Percentiles rank a stretch among this genome's conserved stretches.
Conservation (phyloP, 2,113 vertebrate genomes). For the Carassius carassius region DNA sequence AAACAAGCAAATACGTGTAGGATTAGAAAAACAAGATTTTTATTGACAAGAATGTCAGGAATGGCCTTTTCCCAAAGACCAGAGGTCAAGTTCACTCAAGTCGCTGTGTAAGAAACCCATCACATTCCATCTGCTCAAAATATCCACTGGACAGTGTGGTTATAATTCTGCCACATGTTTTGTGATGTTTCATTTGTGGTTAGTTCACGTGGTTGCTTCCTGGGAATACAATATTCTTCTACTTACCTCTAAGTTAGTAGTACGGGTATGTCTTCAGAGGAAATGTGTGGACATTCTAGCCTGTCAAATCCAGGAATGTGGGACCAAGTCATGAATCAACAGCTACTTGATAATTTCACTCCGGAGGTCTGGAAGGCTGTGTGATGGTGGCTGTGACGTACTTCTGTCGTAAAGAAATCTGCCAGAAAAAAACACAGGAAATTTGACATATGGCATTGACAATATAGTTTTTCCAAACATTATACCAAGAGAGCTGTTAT, state of each 20-base stretch:
- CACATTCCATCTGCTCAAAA: background rate
- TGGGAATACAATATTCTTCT: conserved; percentile 2
- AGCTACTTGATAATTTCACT: conserved; percentile 52
- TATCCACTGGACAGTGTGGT: background rate
- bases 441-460: conserved; percentile 1
- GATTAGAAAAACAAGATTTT: no score
- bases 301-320: conserved; percentile 23
- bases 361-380: conserved; percentile 63
- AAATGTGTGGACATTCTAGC: background rate
- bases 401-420: conserved; percentile 4
- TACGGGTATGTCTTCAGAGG: background rate
- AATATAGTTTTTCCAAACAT: conserved; percentile 15
- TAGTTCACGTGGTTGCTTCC: background rate
- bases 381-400: conserved; percentile 56
- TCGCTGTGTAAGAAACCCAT: background rate
- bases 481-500: background rate
- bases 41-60: no score
- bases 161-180: background rate
- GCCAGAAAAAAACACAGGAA: conserved; percentile 9
- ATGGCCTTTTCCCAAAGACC: background rate
- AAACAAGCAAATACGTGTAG: no score
- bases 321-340: conserved; percentile 59
- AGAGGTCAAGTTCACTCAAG: conserved; percentile 4
- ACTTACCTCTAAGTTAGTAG: background rate
- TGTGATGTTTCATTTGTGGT: background rate